These are phyloP conservation scores for Drosophila recens DNA, from an alignment of 2,888 invertebrate species.

Conservation along the genomic window DNA sequence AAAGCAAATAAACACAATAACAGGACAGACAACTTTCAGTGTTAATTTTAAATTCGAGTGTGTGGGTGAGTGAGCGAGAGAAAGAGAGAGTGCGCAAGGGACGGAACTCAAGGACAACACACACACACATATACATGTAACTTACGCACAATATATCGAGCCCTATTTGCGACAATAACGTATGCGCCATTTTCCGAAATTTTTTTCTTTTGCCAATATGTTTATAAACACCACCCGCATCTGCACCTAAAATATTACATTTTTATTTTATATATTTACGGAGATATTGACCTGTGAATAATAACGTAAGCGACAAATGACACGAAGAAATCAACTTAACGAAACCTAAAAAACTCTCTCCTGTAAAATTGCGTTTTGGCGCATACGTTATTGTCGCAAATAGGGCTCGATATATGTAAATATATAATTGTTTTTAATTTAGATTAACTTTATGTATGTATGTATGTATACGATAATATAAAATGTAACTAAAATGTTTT, in stretches of 20 bases:
- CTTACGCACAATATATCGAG: conserved; percentile 1
- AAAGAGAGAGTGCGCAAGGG: conserved; percentile 18
- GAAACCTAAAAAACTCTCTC: no score
- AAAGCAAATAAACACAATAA: conserved; percentile 33
- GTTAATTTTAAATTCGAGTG: conserved; percentile 11
- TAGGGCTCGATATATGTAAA: not conserved
- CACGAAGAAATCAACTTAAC: no score
- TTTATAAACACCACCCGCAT: no score
- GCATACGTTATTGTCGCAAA: no score
- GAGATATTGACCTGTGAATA: no score
- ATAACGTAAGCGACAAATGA: no score
- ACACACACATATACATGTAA: conserved; percentile 32
- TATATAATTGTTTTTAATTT: not conserved
- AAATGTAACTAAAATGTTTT: conserved; percentile 47
- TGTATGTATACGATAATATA: conserved; percentile 3
- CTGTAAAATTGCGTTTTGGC: no score
- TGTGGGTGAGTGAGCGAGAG: conserved; percentile 12
- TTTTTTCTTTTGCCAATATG: no score
- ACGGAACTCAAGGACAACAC: conserved; percentile 36
- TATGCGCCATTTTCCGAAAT: no score
- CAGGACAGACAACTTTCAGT: conserved; percentile 13
- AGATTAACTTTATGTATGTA: conserved; percentile 4
- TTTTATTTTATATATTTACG: no score
- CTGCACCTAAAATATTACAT: no score
- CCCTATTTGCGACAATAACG: no score